phyloP scores from a whole-genome alignment of 2,113 vertebrate genomes.

The Nesogale talazaci region DNA sequence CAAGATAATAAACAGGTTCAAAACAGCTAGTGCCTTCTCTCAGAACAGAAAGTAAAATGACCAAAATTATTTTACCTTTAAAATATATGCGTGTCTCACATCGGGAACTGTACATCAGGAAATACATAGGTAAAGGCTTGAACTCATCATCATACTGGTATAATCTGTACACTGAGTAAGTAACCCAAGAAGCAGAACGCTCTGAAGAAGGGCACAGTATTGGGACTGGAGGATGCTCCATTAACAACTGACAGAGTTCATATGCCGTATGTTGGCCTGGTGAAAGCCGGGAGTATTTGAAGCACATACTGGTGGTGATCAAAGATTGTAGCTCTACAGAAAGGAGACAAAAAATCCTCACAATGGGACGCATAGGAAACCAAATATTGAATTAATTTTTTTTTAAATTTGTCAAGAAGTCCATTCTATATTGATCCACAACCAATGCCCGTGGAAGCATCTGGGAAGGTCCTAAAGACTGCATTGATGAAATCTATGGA shows the following conservation, averaged over 20 bases:
- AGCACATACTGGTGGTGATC: neutral
- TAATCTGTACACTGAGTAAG: neutral
- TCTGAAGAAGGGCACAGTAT: neutral
- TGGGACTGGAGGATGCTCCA: neutral
- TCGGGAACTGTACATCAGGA: no score
- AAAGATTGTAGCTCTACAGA: neutral
- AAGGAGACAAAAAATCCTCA: neutral
- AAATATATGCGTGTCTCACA: neutral
- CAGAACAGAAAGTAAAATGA: neutral
- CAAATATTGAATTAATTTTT: neutral
- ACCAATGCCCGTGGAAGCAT: neutral
- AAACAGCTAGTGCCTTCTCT: neutral
- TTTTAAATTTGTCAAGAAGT: neutral
- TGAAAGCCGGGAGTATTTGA: neutral
- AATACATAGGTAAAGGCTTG: neutral
- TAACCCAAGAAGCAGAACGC: neutral
- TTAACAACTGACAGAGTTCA: neutral
- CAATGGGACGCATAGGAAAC: neutral
- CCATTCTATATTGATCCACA: neutral
- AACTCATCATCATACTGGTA: neutral
- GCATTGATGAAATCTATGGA: neutral
- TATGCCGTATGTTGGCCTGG: neutral
- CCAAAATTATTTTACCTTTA: neutral
- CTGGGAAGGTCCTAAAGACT: neutral
- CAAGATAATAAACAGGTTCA: neutral